Evolutionary conservation across 1,140 invertebrate species (phyloP), one percentile per base, ranked within the genome.

Genomic region (Dermatophagoides farinae): DNA sequence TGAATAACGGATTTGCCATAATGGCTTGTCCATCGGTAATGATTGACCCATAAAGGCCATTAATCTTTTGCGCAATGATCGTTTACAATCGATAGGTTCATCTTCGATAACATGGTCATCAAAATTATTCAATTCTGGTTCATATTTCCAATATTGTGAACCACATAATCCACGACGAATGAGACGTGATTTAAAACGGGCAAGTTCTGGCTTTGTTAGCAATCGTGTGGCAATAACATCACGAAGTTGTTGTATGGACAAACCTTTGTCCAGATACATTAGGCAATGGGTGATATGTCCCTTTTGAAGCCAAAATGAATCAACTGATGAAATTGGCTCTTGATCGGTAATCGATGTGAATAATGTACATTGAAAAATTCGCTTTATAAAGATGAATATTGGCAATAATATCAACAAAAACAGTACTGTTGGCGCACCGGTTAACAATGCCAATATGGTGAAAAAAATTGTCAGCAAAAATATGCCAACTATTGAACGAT

Each of bases 61-160:
- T 8, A 60, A 18, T 50, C 58, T 47, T 6, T 37, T 16, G 18
- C 44, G 41, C 22, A 60, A 43, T n/a, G 8, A 47, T 22, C 38
- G 31, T 37, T 50, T 23, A 23, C 20, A n/a, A 16, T 20, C n/a
- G 18, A 75, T 65, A 20, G 63, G 63, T 4, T 61, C 60, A 6
- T 74, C 74, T 37, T 69, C 65, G 61, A 73, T 72, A 0, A 80
- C 71, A 63, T 80, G 78, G 58, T 75, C 74, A 52, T 75, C 72
- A 47, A 80, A 72, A 39, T 72, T 71, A 62, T 1, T 69, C 53
- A 65, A 62, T 22, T 57, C n/a, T 23, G 11, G 38, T 11, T 49
- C 46, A 22, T 20, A 22, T 41, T 52, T 23, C 60, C 60, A 62
- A 39, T 63, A 43, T 20, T 51, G 62, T 18, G 40, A 12, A 43